phyloP scores from a whole-genome alignment of 2,797 vertebrate species.

The Distichodus sexfasciatus region DNA sequence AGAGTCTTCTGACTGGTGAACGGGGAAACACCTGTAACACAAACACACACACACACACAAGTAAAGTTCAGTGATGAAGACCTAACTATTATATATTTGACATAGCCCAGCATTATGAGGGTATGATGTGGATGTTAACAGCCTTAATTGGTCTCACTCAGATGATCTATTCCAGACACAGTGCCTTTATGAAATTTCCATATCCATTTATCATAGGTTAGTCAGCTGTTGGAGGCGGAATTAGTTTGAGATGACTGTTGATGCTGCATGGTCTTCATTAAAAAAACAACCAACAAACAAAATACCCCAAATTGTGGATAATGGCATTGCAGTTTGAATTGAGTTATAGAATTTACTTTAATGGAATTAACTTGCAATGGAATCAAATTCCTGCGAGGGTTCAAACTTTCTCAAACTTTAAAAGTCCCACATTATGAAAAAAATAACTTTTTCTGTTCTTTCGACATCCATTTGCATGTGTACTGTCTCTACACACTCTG shows the following conservation, averaged over 20 bases:
- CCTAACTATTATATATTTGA: background rate
- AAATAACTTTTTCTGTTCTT: too few relatives aligned
- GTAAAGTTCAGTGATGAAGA: background rate
- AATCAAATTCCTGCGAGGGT: too few relatives aligned
- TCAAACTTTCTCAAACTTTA: too few relatives aligned
- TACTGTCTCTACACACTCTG: too few relatives aligned
- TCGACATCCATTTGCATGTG: too few relatives aligned
- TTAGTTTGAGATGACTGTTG: background rate
- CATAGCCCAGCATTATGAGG: background rate
- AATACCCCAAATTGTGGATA: too few relatives aligned
- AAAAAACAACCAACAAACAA: too few relatives aligned
- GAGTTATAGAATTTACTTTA: too few relatives aligned
- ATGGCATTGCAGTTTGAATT: too few relatives aligned
- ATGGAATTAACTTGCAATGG: too few relatives aligned
- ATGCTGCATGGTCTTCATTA: background rate
- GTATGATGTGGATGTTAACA: constrained; percentile 9
- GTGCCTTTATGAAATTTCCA: constrained; percentile 1
- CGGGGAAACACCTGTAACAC: constrained; percentile 64
- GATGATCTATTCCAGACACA: constrained; percentile 24
- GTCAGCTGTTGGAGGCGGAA: background rate
- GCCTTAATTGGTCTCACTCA: background rate
- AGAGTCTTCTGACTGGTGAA: constrained; percentile 69
- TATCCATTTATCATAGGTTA: constrained; percentile 1
- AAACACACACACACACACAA: background rate
- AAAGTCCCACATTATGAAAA: too few relatives aligned